Conservation (phyloP, 1,140 invertebrate species). For the Trachymyrmex septentrionalis region DNA sequence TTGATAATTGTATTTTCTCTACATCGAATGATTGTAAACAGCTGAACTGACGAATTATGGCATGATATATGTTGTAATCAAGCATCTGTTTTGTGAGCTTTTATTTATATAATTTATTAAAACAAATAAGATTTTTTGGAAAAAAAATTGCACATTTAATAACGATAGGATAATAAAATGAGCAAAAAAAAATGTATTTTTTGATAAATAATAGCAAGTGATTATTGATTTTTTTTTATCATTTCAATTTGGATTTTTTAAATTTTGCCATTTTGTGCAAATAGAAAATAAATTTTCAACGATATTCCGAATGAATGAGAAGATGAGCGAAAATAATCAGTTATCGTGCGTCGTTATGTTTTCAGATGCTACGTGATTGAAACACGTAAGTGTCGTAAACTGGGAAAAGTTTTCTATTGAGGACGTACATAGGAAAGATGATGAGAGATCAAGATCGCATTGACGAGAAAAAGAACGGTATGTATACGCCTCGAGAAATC, state of each 20-base stretch:
- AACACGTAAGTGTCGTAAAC: constrained; percentile 44
- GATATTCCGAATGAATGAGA: constrained; percentile 58
- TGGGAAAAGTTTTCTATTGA: constrained; percentile 46
- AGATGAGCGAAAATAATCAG: constrained; percentile 41
- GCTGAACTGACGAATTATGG: not conserved
- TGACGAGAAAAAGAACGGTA: constrained; percentile 40
- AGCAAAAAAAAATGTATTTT: not conserved
- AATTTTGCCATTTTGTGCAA: not conserved
- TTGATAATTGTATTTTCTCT: constrained; percentile 14
- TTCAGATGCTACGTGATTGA: constrained; percentile 45
- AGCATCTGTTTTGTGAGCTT: not conserved
- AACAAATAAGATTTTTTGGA: not conserved
- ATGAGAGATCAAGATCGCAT: constrained; percentile 30
- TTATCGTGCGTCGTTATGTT: constrained; percentile 49
- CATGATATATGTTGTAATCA: not conserved
- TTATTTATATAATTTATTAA: not conserved
- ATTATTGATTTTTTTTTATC: not conserved
- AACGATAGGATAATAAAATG: not conserved
- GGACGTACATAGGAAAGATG: constrained; percentile 37
- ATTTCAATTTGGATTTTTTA: not conserved
- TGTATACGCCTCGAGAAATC: constrained; percentile 36
- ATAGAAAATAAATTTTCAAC: constrained; percentile 21
- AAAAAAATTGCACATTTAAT: no score
- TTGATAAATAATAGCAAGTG: not conserved
- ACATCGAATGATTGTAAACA: not conserved